These are phyloP conservation scores for Dromococcyx pavoninus DNA, from an alignment of 2,797 vertebrate species.

Conservation along the genomic window DNA sequence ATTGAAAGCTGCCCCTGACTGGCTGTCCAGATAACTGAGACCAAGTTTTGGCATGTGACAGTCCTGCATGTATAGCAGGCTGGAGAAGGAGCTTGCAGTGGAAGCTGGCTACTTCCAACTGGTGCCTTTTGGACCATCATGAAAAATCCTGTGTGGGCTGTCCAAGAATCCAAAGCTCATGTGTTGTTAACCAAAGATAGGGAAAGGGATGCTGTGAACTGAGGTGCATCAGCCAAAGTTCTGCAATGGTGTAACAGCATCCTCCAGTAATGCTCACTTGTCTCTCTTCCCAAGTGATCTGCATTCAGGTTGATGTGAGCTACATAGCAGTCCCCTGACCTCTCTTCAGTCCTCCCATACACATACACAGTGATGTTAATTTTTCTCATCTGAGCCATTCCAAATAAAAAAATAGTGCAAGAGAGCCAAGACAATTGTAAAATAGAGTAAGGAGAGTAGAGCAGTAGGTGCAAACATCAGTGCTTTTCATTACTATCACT, in stretches of 20 bases:
- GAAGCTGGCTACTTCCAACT: background rate
- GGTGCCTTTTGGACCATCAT: background rate
- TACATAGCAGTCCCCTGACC: background rate
- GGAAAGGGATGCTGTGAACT: background rate
- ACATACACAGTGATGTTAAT: background rate
- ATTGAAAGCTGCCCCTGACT: background rate
- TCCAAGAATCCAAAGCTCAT: background rate
- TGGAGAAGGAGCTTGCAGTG: background rate
- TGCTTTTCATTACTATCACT: background rate
- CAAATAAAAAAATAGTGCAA: background rate
- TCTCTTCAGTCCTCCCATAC: background rate
- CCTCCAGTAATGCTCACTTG: background rate
- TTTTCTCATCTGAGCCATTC: background rate
- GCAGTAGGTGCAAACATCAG: background rate
- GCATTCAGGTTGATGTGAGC: background rate
- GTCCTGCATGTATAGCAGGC: fast-evolving
- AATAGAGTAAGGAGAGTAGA: background rate
- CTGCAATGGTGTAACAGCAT: background rate
- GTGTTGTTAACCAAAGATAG: background rate
- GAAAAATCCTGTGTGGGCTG: background rate
- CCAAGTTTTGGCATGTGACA: background rate
- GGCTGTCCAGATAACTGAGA: background rate
- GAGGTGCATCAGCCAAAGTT: background rate
- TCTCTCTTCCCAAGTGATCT: background rate
- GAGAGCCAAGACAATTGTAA: background rate